Evolutionary conservation across 2,888 invertebrate genomes (phyloP).

Genomic region (Hypomecis punctinalis): DNA sequence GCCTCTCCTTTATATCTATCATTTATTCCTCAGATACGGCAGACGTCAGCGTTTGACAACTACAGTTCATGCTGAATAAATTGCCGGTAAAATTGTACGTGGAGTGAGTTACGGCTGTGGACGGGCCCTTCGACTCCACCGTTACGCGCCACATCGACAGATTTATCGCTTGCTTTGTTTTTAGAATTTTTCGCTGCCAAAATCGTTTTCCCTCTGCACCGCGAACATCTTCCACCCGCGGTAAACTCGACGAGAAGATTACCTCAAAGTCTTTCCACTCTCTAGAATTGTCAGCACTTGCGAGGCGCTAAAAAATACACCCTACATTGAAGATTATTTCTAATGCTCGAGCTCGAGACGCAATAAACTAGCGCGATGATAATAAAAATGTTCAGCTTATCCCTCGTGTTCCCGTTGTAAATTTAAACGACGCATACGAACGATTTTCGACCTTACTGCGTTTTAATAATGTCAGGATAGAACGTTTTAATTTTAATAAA

Average conservation of each 20-base stretch:
- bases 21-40: conserved; percentile 78
- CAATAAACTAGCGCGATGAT: conserved; percentile 79
- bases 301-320: conserved; percentile 62
- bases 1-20: conserved; percentile 75
- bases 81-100: conserved; percentile 77
- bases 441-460: conserved; percentile 73
- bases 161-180: conserved; percentile 74
- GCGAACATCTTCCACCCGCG: conserved; percentile 41
- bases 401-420: conserved; percentile 74
- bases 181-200: conserved; percentile 62
- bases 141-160: conserved; percentile 66
- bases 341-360: conserved; percentile 76
- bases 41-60: conserved; percentile 82
- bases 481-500: conserved; percentile 84
- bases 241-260: conserved; percentile 50
- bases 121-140: conserved; percentile 66
- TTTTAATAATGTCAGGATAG: conserved; percentile 79
- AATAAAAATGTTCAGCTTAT: conserved; percentile 81
- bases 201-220: conserved; percentile 53
- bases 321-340: conserved; percentile 74
- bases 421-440: conserved; percentile 63
- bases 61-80: conserved; percentile 81
- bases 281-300: conserved; percentile 52
- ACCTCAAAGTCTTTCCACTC: conserved; percentile 50
- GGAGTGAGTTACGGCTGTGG: conserved; percentile 77